These are phyloP conservation scores for Caranx melampygus DNA, from an alignment of 2,113 vertebrate species.

Conservation along the genomic window DNA sequence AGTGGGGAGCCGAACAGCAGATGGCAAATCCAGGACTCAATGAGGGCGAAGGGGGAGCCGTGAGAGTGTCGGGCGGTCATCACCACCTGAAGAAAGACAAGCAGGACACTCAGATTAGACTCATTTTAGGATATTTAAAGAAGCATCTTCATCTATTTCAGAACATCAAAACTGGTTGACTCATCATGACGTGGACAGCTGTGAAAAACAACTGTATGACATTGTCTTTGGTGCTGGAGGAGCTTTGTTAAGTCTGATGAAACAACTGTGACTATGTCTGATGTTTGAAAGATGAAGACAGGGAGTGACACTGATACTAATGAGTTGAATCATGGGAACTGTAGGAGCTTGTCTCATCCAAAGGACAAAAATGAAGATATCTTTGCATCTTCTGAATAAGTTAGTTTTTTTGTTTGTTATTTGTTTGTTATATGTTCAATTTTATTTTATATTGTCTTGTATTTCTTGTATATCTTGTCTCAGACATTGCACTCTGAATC, in stretches of 20 bases:
- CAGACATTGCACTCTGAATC: neutral
- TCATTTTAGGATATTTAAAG: neutral
- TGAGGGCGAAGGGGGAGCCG: constrained; percentile 90
- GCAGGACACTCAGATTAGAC: neutral
- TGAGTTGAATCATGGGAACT: neutral
- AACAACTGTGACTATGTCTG: neutral
- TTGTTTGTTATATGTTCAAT: neutral
- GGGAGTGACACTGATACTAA: neutral
- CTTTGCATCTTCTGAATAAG: neutral
- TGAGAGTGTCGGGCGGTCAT: constrained; percentile 96
- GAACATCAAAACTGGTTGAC: neutral
- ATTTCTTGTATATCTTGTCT: neutral
- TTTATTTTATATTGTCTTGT: neutral
- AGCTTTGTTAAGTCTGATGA: neutral
- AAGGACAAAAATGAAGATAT: neutral
- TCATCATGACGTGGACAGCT: neutral
- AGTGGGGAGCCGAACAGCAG: constrained; percentile 89
- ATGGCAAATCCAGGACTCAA: constrained; percentile 90
- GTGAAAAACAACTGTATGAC: neutral
- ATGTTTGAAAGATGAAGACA: no score
- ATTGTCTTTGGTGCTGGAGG: neutral
- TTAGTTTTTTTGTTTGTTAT: no score
- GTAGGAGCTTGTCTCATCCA: neutral
- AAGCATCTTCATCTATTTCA: neutral
- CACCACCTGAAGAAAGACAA: constrained; percentile 84